Evolutionary conservation across 2,888 invertebrate genomes (phyloP), one percentile per base, ranked within the genome.

Genomic region (Mythimna vitellina): DNA sequence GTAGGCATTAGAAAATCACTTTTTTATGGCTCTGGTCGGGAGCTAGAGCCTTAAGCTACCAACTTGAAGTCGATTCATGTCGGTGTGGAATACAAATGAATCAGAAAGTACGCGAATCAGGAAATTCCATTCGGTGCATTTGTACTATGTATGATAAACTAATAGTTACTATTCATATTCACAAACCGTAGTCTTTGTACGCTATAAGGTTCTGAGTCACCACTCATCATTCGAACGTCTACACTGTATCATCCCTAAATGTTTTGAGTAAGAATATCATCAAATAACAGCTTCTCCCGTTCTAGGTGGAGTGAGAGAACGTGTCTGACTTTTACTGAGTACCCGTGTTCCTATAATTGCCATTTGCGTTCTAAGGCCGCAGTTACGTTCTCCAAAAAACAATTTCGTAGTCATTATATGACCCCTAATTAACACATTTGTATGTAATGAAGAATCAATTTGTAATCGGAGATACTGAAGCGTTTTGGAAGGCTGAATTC

Each of bases 21-120:
- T 2, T 29, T 29, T 29, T 29, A 29, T 29, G 29, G 29, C 29
- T 3, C 29, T 29, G 29, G 3, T 29, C 29, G 29, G 3, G 29
- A 29, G 3, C 29, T 29, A 29, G 29, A 29, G 29, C 29, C 29
- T 29, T 29, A 91, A 89, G 86, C 87, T 82, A 85, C 83, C 88
- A 85, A 81, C 70, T 83, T 81, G 82, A 80, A 85, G 86, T 81
- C 87, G 80, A 78, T 77, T 74, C 84, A 86, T 83, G 86, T 85
- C 82, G 85, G 75, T 86, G 81, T 86, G 79, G 95, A 93, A 95
- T 95, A 94, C 93, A 92, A 95, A 95, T 95, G 93, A 95, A 91
- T 94, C 94, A 93, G 92, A 93, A 93, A 92, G 91, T 92, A 91
- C 90, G 91, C 90, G 87, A 92, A 92, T 90, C 89, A 93, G 93